Evolutionary conservation across 2,797 vertebrate genomes (phyloP), one percentile per base, ranked within the genome.

Genomic region (Myotis vivesi): DNA sequence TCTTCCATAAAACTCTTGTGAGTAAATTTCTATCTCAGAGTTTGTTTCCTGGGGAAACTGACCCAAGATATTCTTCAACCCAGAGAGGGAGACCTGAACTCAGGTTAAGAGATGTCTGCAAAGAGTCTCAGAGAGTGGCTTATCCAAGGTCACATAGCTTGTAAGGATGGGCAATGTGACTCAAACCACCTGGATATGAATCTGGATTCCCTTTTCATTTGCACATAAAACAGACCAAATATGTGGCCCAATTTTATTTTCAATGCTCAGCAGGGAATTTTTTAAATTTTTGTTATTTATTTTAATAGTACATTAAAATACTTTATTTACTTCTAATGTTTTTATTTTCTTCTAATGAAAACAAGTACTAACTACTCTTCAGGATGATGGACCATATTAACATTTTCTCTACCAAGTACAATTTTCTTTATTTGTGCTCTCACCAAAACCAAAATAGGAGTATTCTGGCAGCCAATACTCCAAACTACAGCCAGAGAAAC

Each of bases 311-410:
- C 66, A 91, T 91, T 11, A 55, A 71, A 95, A 49, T 71, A 73
- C 25, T 69, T 62, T 17, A 71, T 87, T 87, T 73, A 57, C 5
- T 69, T 75, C 13, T 30, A 28, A 59, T 59, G 22, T 57, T 84
- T 88, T 46, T 92, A 19, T 85, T 93, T 90, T 83, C 66, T 79
- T 86, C 55, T 55, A 84, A 64, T 8, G 55, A 87, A 94, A 96
- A n/a, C 5, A 87, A 75, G 82, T 3, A 51, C 55, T 81, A 77
- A 41, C 51, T 49, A 46, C 38, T 85, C 36, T 89, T 84, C n/a
- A 10, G 72, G 15, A 62, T 86, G 15, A 73, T 38, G 17, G 57
- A 13, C 59, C n/a, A n/a, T 15, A 23, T 73, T 89, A 55, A 44
- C 15, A 23, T 77, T 55, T 69, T 80, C 19, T 89, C 20, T 17